phyloP scores from a whole-genome alignment of 1,140 invertebrate genomes.

The Cotesia chilonis region DNA sequence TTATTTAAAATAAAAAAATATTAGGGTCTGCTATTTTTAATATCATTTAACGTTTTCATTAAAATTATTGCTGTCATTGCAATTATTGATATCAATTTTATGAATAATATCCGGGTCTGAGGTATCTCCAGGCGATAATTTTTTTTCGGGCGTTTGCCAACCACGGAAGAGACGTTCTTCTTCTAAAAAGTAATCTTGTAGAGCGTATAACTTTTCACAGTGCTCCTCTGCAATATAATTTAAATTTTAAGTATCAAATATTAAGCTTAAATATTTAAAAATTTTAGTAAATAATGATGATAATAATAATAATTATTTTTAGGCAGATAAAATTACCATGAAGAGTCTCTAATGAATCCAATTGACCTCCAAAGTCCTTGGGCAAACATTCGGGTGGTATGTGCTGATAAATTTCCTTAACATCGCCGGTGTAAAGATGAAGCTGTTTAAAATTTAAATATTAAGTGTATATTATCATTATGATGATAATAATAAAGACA shows the following conservation, averaged over 20 bases:
- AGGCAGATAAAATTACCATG: constrained; percentile 46
- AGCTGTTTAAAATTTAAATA: constrained; percentile 50
- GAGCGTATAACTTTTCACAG: constrained; percentile 51
- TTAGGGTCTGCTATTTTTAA: too few relatives aligned
- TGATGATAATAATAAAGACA: not conserved
- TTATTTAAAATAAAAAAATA: too few relatives aligned
- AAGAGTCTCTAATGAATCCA: constrained; percentile 55
- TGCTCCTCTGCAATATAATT: constrained; percentile 48
- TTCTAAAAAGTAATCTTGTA: constrained; percentile 59
- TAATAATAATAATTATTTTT: not conserved
- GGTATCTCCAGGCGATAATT: not conserved
- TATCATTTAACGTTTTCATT: too few relatives aligned
- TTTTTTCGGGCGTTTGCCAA: constrained; percentile 33
- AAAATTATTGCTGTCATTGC: too few relatives aligned
- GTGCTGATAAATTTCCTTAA: constrained; percentile 59
- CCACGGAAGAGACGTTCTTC: constrained; percentile 55
- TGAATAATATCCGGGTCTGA: not conserved
- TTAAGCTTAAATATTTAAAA: too few relatives aligned
- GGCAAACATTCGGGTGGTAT: constrained; percentile 64
- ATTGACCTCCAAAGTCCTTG: constrained; percentile 63
- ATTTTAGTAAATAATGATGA: constrained; percentile 9
- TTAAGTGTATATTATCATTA: not conserved
- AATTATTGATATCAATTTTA: not conserved
- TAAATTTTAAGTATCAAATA: not conserved
- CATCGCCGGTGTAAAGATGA: constrained; percentile 59